A percentile compares a stretch with the other conserved stretches of the same genome.
Evolutionary conservation across 2,113 vertebrate genomes (phyloP).

Genomic region (Psittacara wagleri): DNA sequence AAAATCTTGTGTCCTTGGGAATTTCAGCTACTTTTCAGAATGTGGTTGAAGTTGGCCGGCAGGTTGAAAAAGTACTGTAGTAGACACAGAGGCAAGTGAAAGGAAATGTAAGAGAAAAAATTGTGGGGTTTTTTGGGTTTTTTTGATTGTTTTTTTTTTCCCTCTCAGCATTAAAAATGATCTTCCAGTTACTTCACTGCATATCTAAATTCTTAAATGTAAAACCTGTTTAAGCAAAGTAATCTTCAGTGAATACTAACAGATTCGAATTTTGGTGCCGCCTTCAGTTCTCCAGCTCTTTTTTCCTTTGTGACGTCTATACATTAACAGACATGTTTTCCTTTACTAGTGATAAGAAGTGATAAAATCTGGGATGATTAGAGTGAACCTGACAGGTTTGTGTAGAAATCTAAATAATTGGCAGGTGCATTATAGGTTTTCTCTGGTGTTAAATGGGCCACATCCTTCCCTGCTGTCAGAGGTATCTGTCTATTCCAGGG

Average conservation of each 20-base stretch:
- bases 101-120: neutral
- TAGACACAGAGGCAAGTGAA: neutral
- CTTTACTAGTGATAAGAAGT: neutral
- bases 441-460: neutral
- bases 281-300: neutral
- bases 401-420: neutral
- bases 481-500: neutral
- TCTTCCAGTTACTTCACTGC: neutral
- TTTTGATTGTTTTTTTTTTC: too few species aligned
- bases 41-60: neutral
- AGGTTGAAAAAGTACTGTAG: neutral
- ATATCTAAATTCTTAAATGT: neutral
- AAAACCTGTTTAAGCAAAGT: neutral
- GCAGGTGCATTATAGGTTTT: neutral
- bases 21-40: neutral
- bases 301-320: neutral
- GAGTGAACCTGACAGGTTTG: neutral
- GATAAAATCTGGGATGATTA: neutral
- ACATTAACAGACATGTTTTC: neutral
- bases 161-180: neutral
- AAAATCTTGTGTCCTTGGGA: neutral
- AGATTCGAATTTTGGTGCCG: neutral
- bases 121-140: rapidly evolving
- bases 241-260: neutral
- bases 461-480: neutral